These are phyloP conservation scores for Recurvirostra avosetta DNA, from an alignment of 2,113 vertebrate genomes.

Conservation along the genomic window DNA sequence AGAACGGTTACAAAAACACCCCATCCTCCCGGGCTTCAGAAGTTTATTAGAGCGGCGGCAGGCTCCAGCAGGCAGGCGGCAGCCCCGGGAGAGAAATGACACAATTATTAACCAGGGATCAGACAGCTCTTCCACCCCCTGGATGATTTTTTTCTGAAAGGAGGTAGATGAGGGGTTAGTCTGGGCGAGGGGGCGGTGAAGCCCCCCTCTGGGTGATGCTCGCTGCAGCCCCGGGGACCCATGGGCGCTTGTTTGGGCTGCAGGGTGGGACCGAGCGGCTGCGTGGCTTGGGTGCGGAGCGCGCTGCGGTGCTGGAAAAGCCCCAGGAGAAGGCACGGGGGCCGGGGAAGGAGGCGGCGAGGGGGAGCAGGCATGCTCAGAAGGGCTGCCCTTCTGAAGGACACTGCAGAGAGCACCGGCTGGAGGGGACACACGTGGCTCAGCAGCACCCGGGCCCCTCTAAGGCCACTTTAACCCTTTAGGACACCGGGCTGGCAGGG, in stretches of 20 bases:
- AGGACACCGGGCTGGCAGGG: background rate
- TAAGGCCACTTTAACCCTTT: background rate
- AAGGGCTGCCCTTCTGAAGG: constrained; percentile 69
- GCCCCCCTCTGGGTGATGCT: background rate
- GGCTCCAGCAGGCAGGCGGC: background rate
- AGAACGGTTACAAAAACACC: background rate
- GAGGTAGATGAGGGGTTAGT: background rate
- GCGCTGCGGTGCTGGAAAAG: background rate
- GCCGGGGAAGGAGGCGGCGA: background rate
- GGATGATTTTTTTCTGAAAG: background rate
- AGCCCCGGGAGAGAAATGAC: background rate
- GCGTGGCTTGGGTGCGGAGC: background rate
- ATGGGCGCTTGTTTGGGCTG: background rate
- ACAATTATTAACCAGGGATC: background rate
- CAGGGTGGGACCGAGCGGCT: rapidly evolving
- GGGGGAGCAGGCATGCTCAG: constrained; percentile 56
- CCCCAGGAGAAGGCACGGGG: background rate
- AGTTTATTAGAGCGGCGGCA: background rate
- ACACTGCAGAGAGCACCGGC: constrained; percentile 63
- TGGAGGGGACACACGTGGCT: background rate
- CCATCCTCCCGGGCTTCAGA: background rate
- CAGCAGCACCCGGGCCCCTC: background rate
- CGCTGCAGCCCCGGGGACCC: background rate
- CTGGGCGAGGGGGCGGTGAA: background rate
- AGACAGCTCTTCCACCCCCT: background rate